Evolutionary conservation across 2,888 invertebrate genomes (phyloP), one percentile per base, ranked within the genome.

Genomic region (Zelleria hepariella): DNA sequence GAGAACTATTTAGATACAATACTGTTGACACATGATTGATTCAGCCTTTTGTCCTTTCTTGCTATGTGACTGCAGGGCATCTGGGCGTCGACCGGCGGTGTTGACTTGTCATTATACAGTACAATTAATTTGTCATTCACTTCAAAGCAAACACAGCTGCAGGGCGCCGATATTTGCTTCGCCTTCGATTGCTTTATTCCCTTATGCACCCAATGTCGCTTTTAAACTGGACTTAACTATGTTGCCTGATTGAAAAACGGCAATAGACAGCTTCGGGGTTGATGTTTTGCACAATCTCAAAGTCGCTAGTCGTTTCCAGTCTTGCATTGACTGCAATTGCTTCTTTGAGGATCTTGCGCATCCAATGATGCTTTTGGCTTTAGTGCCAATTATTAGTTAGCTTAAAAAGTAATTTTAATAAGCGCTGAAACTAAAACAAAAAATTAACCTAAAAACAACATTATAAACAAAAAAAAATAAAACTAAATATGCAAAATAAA

Each of bases 71-170:
- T 48, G 55, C 48, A 47, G 51, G 18, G 52, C 49, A 61, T 59
- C 64, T 53, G 53, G 53, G 6, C 15, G 66, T 65, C 64, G 62
- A 61, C 21, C 27, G 8, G 32, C 65, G 64, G 63, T 63, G 71
- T 76, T 75, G 77, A 64, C 78, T 75, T 79, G 75, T 83, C 78
- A 85, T 85, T 82, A 82, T 64, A n/a, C n/a, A 63, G 67, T 68
- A 70, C 77, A 75, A 82, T 83, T 82, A 83, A 82, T 79, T 76
- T 76, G 80, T 80, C 77, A 71, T 74, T 71, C 68, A 65, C 59
- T 24, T 68, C 71, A 70, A 73, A 72, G 74, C 70, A 74, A 79
- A 75, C 70, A 77, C 72, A 57, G 32, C 58, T 55, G 49, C 49
- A 49, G 51, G 60, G 25, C 47, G 49, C 10, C 56, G 32, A 32